These are phyloP conservation scores for Onychorhynchus coronatus DNA, from an alignment of 2,113 vertebrate species.

Conservation along the genomic window DNA sequence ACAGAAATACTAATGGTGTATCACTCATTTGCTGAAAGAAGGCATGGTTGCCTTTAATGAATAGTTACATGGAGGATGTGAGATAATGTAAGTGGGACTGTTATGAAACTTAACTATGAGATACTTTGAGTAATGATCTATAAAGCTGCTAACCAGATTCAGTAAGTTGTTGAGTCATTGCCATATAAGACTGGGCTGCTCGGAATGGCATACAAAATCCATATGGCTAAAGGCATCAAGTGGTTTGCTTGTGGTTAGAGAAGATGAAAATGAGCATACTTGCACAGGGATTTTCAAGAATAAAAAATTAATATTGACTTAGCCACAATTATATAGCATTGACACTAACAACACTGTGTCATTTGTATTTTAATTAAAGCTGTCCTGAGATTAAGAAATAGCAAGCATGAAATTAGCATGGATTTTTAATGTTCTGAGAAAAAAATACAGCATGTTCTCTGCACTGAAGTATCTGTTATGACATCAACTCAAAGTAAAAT, in stretches of 20 bases:
- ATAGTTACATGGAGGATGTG: not conserved
- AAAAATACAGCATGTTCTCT: not conserved
- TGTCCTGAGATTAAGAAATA: not conserved
- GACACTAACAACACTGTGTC: conserved; percentile 12
- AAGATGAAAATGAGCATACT: not conserved
- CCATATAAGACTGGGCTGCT: conserved; percentile 37
- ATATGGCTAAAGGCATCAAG: conserved; percentile 45
- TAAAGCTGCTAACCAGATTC: conserved; percentile 68
- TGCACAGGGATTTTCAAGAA: not conserved
- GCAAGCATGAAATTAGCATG: not conserved
- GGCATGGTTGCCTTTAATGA: not conserved
- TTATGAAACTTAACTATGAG: conserved; percentile 31
- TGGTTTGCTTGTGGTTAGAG: conserved; percentile 24
- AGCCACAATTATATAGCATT: conserved; percentile 1
- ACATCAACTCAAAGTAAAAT: not conserved
- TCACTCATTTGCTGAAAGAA: not conserved
- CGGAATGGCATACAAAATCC: not conserved
- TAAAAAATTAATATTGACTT: conserved; percentile 20
- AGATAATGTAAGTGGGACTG: conserved; percentile 15
- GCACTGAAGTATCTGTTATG: not conserved
- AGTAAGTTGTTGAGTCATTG: conserved; percentile 69
- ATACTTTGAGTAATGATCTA: conserved; percentile 40
- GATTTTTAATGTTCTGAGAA: not conserved
- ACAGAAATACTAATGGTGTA: not conserved
- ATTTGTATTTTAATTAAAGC: conserved; percentile 59